Percentiles rank a stretch among this genome's conserved stretches.
Evolutionary conservation across 2,888 invertebrate genomes (phyloP).

Genomic region (Lithophane leautieri): DNA sequence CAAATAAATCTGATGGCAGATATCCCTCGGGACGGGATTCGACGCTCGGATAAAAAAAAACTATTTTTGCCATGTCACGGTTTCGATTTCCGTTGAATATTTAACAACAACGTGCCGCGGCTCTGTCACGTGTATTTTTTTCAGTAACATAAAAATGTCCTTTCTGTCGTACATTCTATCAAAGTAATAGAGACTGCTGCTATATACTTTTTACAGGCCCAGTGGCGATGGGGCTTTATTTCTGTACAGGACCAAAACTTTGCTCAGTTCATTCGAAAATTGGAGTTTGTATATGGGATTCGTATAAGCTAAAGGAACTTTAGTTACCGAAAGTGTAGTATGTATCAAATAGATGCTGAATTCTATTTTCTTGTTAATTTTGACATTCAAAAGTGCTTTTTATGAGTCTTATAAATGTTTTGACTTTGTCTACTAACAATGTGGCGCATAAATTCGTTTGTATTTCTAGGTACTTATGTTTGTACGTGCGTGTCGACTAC

Average conservation of each 20-base stretch:
- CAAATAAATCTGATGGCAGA: conserved; percentile 51
- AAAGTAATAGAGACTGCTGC: not conserved
- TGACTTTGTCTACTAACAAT: not conserved
- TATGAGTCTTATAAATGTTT: not conserved
- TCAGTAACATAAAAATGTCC: not conserved
- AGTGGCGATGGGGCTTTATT: not conserved
- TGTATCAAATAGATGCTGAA: not conserved
- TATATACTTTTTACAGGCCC: not conserved
- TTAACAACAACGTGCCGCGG: not conserved
- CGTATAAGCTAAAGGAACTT: no score
- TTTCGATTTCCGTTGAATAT: conserved; percentile 14
- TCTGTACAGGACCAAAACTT: not conserved
- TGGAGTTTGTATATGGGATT: not conserved
- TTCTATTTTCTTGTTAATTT: no score
- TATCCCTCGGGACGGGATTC: conserved; percentile 33
- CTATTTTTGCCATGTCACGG: not conserved
- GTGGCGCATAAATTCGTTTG: not conserved
- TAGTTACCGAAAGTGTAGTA: not conserved
- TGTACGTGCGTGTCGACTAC: not conserved
- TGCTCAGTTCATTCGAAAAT: not conserved
- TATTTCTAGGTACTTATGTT: not conserved
- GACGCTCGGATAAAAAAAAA: not conserved
- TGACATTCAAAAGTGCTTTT: not conserved
- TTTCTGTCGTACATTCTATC: not conserved
- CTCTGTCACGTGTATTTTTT: not conserved